phyloP scores from a whole-genome alignment of 2,888 invertebrate genomes.

The Heliconius hortense region DNA sequence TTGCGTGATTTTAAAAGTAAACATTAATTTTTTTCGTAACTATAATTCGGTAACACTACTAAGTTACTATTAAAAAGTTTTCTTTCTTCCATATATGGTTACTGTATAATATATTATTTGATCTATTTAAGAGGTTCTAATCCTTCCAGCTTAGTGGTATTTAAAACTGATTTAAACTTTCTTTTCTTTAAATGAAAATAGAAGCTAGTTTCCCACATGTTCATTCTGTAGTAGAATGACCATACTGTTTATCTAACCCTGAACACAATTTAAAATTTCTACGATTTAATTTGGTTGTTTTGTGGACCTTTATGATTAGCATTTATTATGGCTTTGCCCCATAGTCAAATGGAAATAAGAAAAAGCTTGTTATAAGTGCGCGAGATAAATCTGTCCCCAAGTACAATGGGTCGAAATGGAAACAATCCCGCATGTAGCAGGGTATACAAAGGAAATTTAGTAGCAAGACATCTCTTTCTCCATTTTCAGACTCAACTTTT shows the following conservation, averaged over 20 bases:
- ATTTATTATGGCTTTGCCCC: neutral
- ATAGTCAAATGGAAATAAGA: neutral
- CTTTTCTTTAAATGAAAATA: slow-evolving; percentile 19
- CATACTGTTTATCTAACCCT: neutral
- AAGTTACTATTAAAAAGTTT: neutral
- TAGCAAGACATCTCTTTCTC: too few species aligned
- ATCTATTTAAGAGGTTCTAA: neutral
- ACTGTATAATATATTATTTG: neutral
- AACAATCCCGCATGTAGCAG: neutral
- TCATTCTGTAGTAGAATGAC: neutral
- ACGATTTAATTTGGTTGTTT: neutral
- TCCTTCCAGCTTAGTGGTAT: slow-evolving; percentile 15
- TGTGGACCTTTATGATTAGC: neutral
- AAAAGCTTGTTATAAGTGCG: too few species aligned
- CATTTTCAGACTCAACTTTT: too few species aligned
- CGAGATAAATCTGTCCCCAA: too few species aligned
- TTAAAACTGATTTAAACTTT: neutral
- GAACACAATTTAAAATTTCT: neutral
- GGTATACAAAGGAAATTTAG: neutral
- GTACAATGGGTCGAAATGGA: too few species aligned
- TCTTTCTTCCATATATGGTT: too few species aligned
- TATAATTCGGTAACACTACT: neutral
- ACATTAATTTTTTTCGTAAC: neutral
- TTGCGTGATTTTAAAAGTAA: neutral
- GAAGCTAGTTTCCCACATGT: slow-evolving; percentile 15